Conservation (phyloP, 2,888 invertebrate species). For the Sthenelais limicola region DNA sequence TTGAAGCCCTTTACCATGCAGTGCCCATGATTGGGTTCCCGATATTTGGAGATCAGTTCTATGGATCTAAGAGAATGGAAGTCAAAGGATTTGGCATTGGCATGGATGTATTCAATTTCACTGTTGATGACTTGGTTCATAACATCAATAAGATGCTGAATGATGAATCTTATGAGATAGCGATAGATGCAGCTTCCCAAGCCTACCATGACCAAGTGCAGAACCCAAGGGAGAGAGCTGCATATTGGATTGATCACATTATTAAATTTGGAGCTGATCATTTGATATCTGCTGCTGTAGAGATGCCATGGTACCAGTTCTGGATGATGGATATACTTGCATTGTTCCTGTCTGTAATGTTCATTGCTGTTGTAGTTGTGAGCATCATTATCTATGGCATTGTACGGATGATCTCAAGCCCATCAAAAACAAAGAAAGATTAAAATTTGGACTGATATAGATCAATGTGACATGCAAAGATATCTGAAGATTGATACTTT, state of each 20-base stretch:
- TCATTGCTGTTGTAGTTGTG: no score
- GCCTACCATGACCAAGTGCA: conserved; percentile 46
- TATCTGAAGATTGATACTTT: no score
- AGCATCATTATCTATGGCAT: no score
- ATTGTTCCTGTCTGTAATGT: neutral
- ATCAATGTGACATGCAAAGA: no score
- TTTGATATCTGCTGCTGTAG: conserved; percentile 51
- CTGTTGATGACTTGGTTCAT: conserved; percentile 41
- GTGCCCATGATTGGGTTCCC: conserved; percentile 57
- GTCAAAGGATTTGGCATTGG: conserved; percentile 43
- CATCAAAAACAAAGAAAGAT: neutral
- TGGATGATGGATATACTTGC: conserved; percentile 51
- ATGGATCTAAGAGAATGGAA: conserved; percentile 50
- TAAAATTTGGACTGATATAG: neutral
- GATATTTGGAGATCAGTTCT: conserved; percentile 52
- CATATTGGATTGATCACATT: conserved; percentile 58
- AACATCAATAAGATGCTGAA: conserved; percentile 46
- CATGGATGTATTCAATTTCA: conserved; percentile 29
- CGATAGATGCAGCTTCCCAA: conserved; percentile 47
- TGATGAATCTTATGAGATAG: conserved; percentile 45
- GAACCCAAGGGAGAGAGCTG: conserved; percentile 53
- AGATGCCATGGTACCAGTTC: conserved; percentile 56
- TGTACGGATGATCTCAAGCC: no score
- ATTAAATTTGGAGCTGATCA: conserved; percentile 56
- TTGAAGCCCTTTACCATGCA: no score